Percentiles rank a stretch among this genome's conserved stretches.
Conservation (phyloP, 2,113 vertebrate species). For the Platichthys stellatus region DNA sequence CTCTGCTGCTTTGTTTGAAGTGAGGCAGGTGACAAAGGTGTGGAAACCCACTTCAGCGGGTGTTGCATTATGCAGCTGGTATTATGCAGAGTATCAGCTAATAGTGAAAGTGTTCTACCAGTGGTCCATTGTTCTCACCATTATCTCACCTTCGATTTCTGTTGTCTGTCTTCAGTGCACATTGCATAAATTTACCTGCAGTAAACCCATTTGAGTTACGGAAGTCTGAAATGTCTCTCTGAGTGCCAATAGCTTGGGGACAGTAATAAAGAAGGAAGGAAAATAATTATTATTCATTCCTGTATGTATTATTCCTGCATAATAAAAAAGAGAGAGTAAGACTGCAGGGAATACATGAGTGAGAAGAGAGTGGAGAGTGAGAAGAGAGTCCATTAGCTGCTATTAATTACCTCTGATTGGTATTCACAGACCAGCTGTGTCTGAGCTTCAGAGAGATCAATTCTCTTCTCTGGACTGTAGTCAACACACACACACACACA, state of each 20-base stretch:
- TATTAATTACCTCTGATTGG: constrained; percentile 81
- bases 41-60: neutral
- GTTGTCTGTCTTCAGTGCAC: neutral
- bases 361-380: constrained; percentile 38
- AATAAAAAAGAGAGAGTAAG: constrained; percentile 33
- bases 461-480: constrained; percentile 56
- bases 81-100: too few relatives aligned
- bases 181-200: neutral
- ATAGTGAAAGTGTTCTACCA: neutral
- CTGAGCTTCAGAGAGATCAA: constrained; percentile 70
- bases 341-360: constrained; percentile 41
- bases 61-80: too few relatives aligned
- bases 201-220: neutral
- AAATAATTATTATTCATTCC: constrained; percentile 3
- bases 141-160: neutral
- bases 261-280: neutral
- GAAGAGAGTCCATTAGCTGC: constrained; percentile 76
- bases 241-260: constrained; percentile 2
- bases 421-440: constrained; percentile 73
- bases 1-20: neutral
- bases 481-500: constrained; percentile 47
- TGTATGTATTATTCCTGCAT: constrained; percentile 18
- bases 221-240: constrained; percentile 16
- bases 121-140: neutral
- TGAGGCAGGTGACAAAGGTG: neutral